These are phyloP conservation scores for Sussaba pulchella DNA, from an alignment of 2,888 invertebrate species.

Conservation along the genomic window DNA sequence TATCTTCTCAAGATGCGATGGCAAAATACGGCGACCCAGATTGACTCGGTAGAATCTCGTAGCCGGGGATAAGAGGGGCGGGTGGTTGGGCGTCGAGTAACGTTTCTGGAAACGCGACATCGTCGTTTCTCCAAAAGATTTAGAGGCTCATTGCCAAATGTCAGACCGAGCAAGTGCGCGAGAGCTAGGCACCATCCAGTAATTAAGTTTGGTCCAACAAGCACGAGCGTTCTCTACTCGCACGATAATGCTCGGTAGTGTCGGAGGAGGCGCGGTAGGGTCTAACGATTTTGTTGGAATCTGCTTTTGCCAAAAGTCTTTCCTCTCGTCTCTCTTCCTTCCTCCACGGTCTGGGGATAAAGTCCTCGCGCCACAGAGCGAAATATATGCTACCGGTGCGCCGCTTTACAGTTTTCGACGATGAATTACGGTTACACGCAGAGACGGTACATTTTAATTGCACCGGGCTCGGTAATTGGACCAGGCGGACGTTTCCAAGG, in stretches of 20 bases:
- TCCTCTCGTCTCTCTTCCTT: constrained; percentile 20
- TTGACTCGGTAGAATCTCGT: constrained; percentile 23
- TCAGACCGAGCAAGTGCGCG: constrained; percentile 67
- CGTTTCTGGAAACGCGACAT: constrained; percentile 44
- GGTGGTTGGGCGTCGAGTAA: constrained; percentile 26
- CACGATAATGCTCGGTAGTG: constrained; percentile 17
- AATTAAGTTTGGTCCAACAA: constrained; percentile 78
- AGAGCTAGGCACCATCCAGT: constrained; percentile 72
- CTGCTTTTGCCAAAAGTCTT: constrained; percentile 56
- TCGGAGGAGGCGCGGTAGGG: constrained; percentile 28
- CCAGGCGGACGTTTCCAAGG: background rate
- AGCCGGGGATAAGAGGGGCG: constrained; percentile 14
- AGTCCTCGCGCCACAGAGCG: constrained; percentile 10
- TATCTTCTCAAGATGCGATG: constrained; percentile 9
- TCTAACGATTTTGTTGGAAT: constrained; percentile 54
- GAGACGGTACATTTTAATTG: constrained; percentile 45
- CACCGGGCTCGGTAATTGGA: constrained; percentile 27
- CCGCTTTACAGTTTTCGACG: constrained; percentile 34
- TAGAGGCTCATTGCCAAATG: constrained; percentile 78
- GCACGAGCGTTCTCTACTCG: constrained; percentile 51
- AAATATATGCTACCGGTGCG: background rate
- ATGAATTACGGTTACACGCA: constrained; percentile 41
- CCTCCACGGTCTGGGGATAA: background rate
- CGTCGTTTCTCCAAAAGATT: constrained; percentile 71
- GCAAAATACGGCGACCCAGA: constrained; percentile 40